Evolutionary conservation across 2,113 vertebrate species (phyloP).

Genomic region (Epinephelus moara): DNA sequence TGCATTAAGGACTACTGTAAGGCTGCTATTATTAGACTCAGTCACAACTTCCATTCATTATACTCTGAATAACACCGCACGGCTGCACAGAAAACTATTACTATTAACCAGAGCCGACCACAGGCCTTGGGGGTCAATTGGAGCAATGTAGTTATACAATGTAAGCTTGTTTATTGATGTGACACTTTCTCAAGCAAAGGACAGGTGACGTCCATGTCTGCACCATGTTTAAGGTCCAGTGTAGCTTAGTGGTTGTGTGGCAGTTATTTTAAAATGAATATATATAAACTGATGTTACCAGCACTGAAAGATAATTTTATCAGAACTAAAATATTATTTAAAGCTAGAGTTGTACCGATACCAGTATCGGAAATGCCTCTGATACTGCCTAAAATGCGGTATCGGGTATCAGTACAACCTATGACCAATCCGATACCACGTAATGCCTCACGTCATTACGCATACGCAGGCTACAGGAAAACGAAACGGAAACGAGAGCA

Average conservation of each 20-base stretch:
- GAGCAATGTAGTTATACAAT: background rate
- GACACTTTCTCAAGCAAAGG: background rate
- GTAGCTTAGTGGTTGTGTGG: background rate
- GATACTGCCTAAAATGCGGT: no score
- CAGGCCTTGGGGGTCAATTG: background rate
- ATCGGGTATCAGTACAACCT: no score
- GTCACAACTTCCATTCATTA: background rate
- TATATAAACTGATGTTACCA: no score
- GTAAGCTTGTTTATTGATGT: background rate
- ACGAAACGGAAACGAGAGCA: no score
- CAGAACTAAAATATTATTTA: background rate
- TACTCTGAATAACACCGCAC: background rate
- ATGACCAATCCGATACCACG: no score
- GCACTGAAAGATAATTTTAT: background rate
- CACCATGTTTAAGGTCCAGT: background rate
- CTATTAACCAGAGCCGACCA: background rate
- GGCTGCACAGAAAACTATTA: background rate
- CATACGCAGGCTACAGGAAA: no score
- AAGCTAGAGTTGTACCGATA: no score
- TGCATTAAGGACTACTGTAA: background rate
- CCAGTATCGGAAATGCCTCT: no score
- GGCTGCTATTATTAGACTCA: background rate
- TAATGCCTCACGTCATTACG: no score
- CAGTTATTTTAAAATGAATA: no score
- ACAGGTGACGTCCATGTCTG: background rate